Conservation (phyloP, 2,113 vertebrate species). For the Erinaceus europaeus region DNA sequence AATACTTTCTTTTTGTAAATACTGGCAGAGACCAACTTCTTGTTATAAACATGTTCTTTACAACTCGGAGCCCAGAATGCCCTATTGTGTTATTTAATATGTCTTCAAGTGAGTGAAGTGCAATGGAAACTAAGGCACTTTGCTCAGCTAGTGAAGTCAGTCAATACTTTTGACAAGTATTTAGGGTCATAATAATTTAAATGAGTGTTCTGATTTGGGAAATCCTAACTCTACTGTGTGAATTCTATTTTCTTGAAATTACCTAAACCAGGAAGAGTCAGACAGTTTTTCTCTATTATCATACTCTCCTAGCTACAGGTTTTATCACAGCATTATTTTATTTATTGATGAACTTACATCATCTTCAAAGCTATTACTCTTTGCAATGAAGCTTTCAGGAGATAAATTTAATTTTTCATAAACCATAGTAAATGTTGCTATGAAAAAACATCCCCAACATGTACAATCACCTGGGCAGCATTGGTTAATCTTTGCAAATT, state of each 20-base stretch:
- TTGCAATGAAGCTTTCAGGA: conserved; percentile 30
- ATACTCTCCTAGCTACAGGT: conserved; percentile 44
- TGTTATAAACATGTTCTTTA: conserved; percentile 65
- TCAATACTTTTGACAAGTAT: conserved; percentile 55
- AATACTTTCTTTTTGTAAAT: conserved; percentile 24
- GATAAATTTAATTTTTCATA: conserved; percentile 59
- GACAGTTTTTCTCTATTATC: conserved; percentile 7
- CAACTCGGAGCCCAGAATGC: conserved; percentile 50
- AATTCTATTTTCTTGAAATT: conserved; percentile 50
- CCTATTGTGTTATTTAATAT: conserved; percentile 54
- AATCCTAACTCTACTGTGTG: conserved; percentile 48
- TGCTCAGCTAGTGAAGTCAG: conserved; percentile 47
- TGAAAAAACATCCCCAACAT: neutral
- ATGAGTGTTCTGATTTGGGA: conserved; percentile 60
- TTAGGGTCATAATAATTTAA: conserved; percentile 70
- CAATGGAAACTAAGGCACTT: conserved; percentile 62
- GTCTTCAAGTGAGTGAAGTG: conserved; percentile 51
- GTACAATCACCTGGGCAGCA: neutral
- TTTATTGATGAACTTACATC: conserved; percentile 18
- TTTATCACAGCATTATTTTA: conserved; percentile 45
- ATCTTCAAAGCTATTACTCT: conserved; percentile 42
- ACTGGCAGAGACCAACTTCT: conserved; percentile 57
- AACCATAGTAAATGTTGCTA: neutral
- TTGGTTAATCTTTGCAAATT: conserved; percentile 20
- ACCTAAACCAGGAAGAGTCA: conserved; percentile 14